A percentile compares a stretch with the other conserved stretches of the same genome.
Conservation (phyloP, 2,797 vertebrate species). For the Sylvia borin region DNA sequence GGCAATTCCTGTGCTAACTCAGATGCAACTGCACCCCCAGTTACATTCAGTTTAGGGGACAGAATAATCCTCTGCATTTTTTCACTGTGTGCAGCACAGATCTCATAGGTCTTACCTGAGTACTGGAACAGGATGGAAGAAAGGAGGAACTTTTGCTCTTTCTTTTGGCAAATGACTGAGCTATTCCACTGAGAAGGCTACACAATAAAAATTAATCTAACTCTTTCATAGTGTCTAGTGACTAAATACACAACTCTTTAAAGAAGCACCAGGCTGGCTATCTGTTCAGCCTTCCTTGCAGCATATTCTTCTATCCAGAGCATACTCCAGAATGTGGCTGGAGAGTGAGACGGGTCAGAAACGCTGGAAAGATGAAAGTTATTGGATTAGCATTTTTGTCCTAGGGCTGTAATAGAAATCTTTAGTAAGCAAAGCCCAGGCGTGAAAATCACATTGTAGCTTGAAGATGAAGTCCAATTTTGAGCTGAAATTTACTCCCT, state of each 20-base stretch:
- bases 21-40: background rate
- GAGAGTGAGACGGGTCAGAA: background rate
- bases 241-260: background rate
- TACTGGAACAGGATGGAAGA: background rate
- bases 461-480: background rate
- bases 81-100: background rate
- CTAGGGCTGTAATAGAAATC: background rate
- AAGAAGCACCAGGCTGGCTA: background rate
- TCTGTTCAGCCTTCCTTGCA: background rate
- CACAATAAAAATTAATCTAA: background rate
- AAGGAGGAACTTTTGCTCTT: background rate
- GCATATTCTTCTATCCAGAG: background rate
- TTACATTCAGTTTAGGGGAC: background rate
- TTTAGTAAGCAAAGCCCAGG: background rate
- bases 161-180: background rate
- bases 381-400: background rate
- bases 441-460: background rate
- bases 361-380: background rate
- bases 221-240: background rate
- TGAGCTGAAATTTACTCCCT: background rate
- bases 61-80: background rate
- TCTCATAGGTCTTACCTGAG: background rate
- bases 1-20: background rate
- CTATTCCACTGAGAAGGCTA: background rate
- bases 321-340: background rate